Percentiles rank a stretch among this genome's conserved stretches.
phyloP scores from a whole-genome alignment of 1,140 invertebrate genomes.

The Papilio glaucus region DNA sequence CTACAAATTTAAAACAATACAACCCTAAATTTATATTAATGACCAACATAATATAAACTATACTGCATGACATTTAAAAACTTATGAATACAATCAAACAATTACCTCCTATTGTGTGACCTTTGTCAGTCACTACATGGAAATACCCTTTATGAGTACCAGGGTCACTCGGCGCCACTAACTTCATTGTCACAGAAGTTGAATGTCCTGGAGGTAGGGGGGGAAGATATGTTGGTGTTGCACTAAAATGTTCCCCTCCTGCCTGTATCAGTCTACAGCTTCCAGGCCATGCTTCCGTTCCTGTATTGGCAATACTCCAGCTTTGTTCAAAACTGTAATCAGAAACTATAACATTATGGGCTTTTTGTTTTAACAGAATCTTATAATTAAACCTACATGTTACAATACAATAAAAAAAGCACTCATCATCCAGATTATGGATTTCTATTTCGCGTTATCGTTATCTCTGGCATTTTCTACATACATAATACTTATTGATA shows the following conservation, averaged over 20 bases:
- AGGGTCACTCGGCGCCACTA: conserved; percentile 64
- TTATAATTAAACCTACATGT: not conserved
- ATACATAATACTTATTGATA: too few relatives aligned
- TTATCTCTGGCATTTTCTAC: too few relatives aligned
- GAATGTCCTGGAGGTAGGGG: conserved; percentile 69
- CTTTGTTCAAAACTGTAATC: conserved; percentile 78
- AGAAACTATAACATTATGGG: conserved; percentile 39
- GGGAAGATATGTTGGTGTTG: conserved; percentile 63
- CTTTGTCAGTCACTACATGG: conserved; percentile 73
- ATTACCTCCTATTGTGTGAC: conserved; percentile 73
- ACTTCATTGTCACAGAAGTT: conserved; percentile 68
- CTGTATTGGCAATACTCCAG: conserved; percentile 79
- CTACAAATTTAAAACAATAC: too few relatives aligned
- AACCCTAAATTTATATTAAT: too few relatives aligned
- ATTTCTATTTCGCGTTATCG: too few relatives aligned
- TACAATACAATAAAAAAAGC: too few relatives aligned
- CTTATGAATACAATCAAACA: not conserved
- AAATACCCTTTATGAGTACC: conserved; percentile 72
- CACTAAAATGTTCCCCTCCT: conserved; percentile 67
- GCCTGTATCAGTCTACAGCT: conserved; percentile 74
- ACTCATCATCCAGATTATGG: too few relatives aligned
- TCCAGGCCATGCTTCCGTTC: conserved; percentile 73
- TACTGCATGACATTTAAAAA: too few relatives aligned
- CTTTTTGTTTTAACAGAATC: conserved; percentile 26
- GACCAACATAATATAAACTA: too few relatives aligned